Percentiles rank a stretch among this genome's conserved stretches.
phyloP scores from a whole-genome alignment of 2,797 vertebrate species.

The Danio choprae region DNA sequence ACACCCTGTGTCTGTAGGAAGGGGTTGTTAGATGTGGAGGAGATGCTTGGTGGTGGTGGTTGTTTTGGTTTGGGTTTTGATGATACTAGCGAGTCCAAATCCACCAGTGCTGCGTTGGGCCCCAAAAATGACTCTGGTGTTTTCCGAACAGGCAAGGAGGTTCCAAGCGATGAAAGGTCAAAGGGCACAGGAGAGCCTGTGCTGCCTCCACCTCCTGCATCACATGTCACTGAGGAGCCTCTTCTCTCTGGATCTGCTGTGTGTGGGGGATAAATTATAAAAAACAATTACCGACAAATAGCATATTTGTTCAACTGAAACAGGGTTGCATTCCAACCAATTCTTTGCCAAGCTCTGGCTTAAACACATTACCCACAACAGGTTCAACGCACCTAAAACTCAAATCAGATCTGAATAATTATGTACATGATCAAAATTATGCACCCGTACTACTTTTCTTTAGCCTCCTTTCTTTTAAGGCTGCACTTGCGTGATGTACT shows the following conservation, averaged over 20 bases:
- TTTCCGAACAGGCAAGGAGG: slow-evolving; percentile 83
- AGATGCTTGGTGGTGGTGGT: slow-evolving; percentile 78
- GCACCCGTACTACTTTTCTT: neutral
- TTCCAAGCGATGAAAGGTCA: slow-evolving; percentile 83
- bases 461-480: neutral
- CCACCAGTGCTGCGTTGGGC: slow-evolving; percentile 91
- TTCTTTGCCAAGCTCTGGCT: neutral
- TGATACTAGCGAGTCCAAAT: slow-evolving; percentile 89
- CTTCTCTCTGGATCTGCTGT: slow-evolving; percentile 84
- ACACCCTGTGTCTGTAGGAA: slow-evolving; percentile 83
- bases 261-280: neutral
- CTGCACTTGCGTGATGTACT: no score
- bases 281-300: neutral
- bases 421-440: neutral
- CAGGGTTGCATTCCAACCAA: neutral
- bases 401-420: neutral
- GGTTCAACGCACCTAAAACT: neutral
- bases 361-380: neutral
- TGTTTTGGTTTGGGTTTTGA: slow-evolving; percentile 86
- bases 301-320: neutral
- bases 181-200: slow-evolving; percentile 85
- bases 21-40: slow-evolving; percentile 81
- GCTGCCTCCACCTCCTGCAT: slow-evolving; percentile 63
- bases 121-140: slow-evolving; percentile 93
- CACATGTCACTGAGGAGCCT: slow-evolving; percentile 71